Percentiles rank a stretch among this genome's conserved stretches.
phyloP scores from a whole-genome alignment of 2,797 vertebrate species.

The Acanthurus tractus region DNA sequence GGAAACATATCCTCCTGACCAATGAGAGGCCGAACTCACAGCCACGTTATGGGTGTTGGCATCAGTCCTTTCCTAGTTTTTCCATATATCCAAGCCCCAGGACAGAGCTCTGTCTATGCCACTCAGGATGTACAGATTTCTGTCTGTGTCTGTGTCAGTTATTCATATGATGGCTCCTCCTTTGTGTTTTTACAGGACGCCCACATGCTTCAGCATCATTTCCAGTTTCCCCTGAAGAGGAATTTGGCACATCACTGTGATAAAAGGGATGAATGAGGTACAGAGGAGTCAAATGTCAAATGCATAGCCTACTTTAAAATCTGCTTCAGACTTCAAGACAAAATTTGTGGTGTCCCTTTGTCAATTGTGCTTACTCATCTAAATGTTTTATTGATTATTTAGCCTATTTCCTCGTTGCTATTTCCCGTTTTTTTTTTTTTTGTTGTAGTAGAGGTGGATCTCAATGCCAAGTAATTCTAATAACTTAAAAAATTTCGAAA shows the following conservation, averaged over 20 bases:
- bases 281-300: slow-evolving; percentile 23
- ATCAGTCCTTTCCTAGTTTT: slow-evolving; percentile 34
- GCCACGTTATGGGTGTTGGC: slow-evolving; percentile 49
- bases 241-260: slow-evolving; percentile 73
- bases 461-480: not conserved
- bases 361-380: not conserved
- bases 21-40: slow-evolving; percentile 22
- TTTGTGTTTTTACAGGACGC: slow-evolving; percentile 51
- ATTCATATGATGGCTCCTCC: not conserved
- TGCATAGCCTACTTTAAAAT: not conserved
- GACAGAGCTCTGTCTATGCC: slow-evolving; percentile 38
- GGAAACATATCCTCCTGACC: slow-evolving; percentile 20
- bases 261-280: slow-evolving; percentile 87
- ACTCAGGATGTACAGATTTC: not conserved
- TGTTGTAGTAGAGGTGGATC: not conserved
- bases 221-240: slow-evolving; percentile 67
- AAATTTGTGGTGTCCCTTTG: not conserved
- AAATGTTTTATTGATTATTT: no score
- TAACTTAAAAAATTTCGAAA: not conserved
- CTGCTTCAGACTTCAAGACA: not conserved
- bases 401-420: not conserved
- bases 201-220: slow-evolving; percentile 66
- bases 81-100: slow-evolving; percentile 25
- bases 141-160: slow-evolving; percentile 7
- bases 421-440: not conserved